Evolutionary conservation across 1,140 invertebrate species (phyloP).

Genomic region (Pararge aegeria): DNA sequence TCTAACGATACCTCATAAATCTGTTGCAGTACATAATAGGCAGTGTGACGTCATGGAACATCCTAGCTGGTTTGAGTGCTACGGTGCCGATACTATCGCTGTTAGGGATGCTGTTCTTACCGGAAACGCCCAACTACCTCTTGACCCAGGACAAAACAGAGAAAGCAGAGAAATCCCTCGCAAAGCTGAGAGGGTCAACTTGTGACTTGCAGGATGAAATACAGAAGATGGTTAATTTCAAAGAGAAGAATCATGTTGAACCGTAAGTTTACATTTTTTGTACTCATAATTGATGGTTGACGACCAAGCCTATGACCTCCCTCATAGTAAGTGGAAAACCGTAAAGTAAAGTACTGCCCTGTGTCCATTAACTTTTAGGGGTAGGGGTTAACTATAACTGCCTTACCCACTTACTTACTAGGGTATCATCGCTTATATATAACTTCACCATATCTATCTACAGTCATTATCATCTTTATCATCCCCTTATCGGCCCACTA

Average conservation of each 20-base stretch:
- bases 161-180: constrained; percentile 81
- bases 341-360: too few species aligned
- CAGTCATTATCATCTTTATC: too few species aligned
- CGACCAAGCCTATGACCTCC: too few species aligned
- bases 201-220: constrained; percentile 84
- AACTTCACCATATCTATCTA: too few species aligned
- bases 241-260: constrained; percentile 83
- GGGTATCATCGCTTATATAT: too few species aligned
- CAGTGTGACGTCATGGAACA: constrained; percentile 81
- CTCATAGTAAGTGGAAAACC: too few species aligned
- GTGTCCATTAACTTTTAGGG: too few species aligned
- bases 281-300: too few species aligned
- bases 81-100: constrained; percentile 81
- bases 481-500: too few species aligned
- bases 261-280: constrained; percentile 54
- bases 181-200: constrained; percentile 82
- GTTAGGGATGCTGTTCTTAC: constrained; percentile 82
- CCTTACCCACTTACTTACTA: too few species aligned
- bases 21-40: constrained; percentile 82
- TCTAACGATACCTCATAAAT: too few species aligned
- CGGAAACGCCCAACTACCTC: constrained; percentile 87
- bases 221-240: constrained; percentile 82
- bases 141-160: constrained; percentile 82
- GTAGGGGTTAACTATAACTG: too few species aligned
- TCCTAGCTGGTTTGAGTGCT: constrained; percentile 81